Evolutionary conservation across 2,797 vertebrate species (phyloP).

Genomic region (Pseudomugil tenellus): DNA sequence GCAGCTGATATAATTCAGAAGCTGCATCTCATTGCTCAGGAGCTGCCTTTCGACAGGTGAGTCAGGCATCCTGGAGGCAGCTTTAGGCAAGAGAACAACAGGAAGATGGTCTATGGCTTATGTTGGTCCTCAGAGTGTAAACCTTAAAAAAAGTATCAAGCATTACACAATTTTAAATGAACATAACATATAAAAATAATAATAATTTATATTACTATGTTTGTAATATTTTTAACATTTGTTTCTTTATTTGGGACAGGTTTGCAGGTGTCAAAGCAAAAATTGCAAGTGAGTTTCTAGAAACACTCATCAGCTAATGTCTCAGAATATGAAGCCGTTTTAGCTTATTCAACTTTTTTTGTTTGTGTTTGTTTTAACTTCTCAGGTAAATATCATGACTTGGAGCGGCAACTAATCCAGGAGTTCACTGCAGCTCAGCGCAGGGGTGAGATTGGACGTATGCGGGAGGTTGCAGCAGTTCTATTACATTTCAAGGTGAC

Average conservation of each 20-base stretch:
- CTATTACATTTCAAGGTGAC: conserved; percentile 98
- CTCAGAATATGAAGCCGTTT: not conserved
- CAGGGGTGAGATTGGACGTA: conserved; percentile 94
- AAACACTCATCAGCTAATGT: not conserved
- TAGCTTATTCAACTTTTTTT: not conserved
- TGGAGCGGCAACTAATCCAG: conserved; percentile 97
- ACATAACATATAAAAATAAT: conserved; percentile 12
- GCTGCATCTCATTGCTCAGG: conserved; percentile 98
- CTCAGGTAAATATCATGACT: conserved; percentile 97
- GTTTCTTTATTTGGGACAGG: conserved; percentile 79
- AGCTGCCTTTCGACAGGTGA: conserved; percentile 99
- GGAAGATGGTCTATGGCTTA: conserved; percentile 37
- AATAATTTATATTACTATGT: not conserved
- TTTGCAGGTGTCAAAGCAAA: conserved; percentile 99
- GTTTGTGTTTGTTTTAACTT: conserved; percentile 20
- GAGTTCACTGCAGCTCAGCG: conserved; percentile 96
- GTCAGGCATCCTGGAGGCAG: conserved; percentile 66
- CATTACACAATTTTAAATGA: conserved; percentile 17
- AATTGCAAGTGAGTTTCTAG: conserved; percentile 93
- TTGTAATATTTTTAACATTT: conserved; percentile 17
- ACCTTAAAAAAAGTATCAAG: conserved; percentile 7
- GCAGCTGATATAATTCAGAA: conserved; percentile 99
- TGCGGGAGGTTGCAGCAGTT: conserved; percentile 98
- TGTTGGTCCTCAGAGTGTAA: conserved; percentile 42
- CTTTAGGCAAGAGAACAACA: conserved; percentile 55